Base-by-base conservation (phyloP, 2,113 vertebrate genomes). In the Aldabrachelys gigantea region DNA sequence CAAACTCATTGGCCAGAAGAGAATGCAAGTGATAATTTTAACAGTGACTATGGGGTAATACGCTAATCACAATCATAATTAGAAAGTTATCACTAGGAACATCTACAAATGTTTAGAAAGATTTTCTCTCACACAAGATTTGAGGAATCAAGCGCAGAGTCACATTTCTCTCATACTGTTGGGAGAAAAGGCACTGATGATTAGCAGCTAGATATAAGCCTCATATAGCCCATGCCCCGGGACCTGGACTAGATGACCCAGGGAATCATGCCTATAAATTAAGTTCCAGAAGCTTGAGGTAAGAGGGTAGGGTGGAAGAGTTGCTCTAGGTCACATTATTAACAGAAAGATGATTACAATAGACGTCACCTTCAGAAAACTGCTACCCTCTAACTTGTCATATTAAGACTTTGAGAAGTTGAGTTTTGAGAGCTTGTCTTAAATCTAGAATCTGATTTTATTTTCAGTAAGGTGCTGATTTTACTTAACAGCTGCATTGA, bases 41-140 rank as follows among this genome's bases (percentile, higher is more conserved):
- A 16, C 47, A 78, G 62, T 38, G 6, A 50, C 29, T 81, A 85
- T 31, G 47, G 31, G 13, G 10, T 49, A 41, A 50, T 44, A 19
- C 5, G 13, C 11, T 44, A 82, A 57, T 24, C 38, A 24, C 24
- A 21, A 56, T 41, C 25, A 14, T 56, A 82, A 57, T 56, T 57
- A 44, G 17, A n/a, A 31, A 41, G 41, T 27, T 41, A 38, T 3
- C 72, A 7, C 53, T 62, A 93, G 52, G 85, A 95, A 94, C 10
- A 13, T 44, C 35, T 0, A 5, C 8, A 25, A 2, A 31, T 89
- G 25, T 57, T 35, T 0, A 5, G 91, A 75, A 0, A 5, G 91
- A 79, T 96, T 91, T 94, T 96, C 92, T 91, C 89, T 93, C 25
- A 17, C 5, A 6, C 12, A 59, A 80, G 31, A 8, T 95, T 87